Percentiles rank a stretch among this genome's conserved stretches.
These are phyloP conservation scores for Hemichromis elongatus DNA, from an alignment of 2,113 vertebrate genomes.

Conservation along the genomic window DNA sequence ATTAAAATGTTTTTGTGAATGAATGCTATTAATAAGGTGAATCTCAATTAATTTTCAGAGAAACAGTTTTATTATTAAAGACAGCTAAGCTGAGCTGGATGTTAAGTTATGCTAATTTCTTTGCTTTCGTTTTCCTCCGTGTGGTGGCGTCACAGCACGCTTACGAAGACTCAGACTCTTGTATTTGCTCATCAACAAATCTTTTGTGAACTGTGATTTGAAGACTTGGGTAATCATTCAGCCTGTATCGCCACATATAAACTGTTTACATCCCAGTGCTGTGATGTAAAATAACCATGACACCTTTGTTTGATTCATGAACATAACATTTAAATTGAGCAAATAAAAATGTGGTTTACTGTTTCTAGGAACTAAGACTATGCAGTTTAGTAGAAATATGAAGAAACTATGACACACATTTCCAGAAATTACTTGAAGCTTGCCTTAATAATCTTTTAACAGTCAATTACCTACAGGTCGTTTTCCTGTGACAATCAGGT, in stretches of 20 bases:
- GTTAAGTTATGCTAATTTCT: background rate
- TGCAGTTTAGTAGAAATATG: too few species aligned
- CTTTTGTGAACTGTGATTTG: background rate
- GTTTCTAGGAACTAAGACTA: background rate
- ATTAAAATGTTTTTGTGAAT: background rate
- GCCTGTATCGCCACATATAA: background rate
- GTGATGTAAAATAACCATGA: background rate
- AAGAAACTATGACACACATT: too few species aligned
- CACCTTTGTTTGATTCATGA: background rate
- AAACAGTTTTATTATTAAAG: background rate
- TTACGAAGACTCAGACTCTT: background rate
- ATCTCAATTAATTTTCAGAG: background rate
- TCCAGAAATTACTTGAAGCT: background rate
- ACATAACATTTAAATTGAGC: background rate
- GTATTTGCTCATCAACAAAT: background rate
- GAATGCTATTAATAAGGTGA: background rate
- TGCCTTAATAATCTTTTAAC: background rate
- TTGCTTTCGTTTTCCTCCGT: too few species aligned
- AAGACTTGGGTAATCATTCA: background rate
- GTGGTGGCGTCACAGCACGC: background rate
- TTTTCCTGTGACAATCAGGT: too few species aligned
- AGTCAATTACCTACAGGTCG: background rate
- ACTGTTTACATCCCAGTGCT: background rate
- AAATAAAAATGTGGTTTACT: background rate
- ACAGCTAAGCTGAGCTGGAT: background rate